Base-by-base conservation (phyloP, 2,888 invertebrate species). In the Dexiosoma caninum region DNA sequence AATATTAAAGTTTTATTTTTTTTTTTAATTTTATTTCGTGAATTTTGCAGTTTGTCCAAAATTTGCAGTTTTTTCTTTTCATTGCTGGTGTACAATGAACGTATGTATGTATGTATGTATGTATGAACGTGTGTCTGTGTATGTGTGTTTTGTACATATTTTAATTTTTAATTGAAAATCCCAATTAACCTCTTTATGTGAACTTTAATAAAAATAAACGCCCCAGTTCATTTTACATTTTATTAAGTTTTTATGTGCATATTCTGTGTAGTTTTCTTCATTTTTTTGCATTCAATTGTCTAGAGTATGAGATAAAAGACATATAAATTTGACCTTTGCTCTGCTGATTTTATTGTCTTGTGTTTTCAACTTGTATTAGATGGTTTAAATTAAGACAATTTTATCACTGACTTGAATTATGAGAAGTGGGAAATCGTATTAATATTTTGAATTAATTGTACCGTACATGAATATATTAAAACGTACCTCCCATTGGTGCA, bases 131-230 rank as follows among this genome's bases (percentile, higher is more conserved):
- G n/a, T n/a, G n/a, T n/a, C n/a, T n/a, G 23, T 59, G 23, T 6
- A 27, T 5, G 27, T 23, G 35, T 46, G 27, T 16, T 37, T 19
- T 27, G 27, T 40, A 49, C 30, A 60, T 21, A 51, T 51, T 70
- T 59, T 71, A 37, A 66, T 81, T 64, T 72, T 79, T 78, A 78
- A 72, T 79, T 77, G 70, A 75, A 76, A 78, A 74, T 81, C 42
- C 78, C 81, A 78, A 74, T 82, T 77, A 80, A 82, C 79, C 80
- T 40, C 78, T 78, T 74, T 59, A 19, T 59, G 55, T 80, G 80
- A 79, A 75, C 79, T 75, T 44, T 66, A 66, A 59, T 57, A 51
- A 53, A 64, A 19, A n/a, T n/a, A 42, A 60, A 76, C 66, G 67
- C 67, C 59, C 59, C 75, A 67, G 51, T 51, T 62, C 35, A 62